These are phyloP conservation scores for Halictus rubicundus DNA, from an alignment of 1,140 invertebrate species.

Conservation along the genomic window DNA sequence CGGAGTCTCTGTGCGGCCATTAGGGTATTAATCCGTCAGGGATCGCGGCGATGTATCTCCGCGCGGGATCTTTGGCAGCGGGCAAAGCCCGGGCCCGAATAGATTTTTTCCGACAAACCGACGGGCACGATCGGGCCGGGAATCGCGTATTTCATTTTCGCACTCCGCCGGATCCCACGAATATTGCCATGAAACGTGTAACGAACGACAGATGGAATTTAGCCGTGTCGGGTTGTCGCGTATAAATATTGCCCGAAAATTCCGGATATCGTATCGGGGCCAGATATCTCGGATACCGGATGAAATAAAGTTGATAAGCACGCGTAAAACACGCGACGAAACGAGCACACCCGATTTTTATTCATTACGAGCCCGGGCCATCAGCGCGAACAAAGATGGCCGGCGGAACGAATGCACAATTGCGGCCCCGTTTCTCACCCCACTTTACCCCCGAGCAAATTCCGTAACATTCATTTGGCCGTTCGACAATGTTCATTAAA, in stretches of 20 bases:
- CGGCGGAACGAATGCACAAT: no score
- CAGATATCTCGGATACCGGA: neutral
- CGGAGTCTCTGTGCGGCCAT: no score
- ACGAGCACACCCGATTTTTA: neutral
- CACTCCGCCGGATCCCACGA: neutral
- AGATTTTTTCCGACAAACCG: neutral
- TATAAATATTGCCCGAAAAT: conserved; percentile 18
- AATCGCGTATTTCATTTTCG: conserved; percentile 1
- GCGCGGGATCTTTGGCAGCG: no score
- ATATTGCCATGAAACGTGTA: neutral
- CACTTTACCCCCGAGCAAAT: no score
- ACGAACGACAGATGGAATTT: conserved; percentile 22
- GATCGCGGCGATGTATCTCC: neutral
- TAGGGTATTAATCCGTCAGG: neutral
- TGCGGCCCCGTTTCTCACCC: no score
- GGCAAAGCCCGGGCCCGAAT: no score
- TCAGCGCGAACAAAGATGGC: no score
- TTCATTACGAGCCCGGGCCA: conserved; percentile 1
- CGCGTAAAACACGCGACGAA: neutral
- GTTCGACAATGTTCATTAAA: no score
- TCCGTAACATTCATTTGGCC: no score
- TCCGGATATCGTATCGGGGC: conserved; percentile 17
- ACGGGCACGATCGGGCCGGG: neutral
- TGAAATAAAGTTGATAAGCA: conserved; percentile 15
- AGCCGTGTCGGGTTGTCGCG: neutral